These are phyloP conservation scores for Epirrhoe tristata DNA, from an alignment of 2,888 invertebrate species.

Conservation along the genomic window DNA sequence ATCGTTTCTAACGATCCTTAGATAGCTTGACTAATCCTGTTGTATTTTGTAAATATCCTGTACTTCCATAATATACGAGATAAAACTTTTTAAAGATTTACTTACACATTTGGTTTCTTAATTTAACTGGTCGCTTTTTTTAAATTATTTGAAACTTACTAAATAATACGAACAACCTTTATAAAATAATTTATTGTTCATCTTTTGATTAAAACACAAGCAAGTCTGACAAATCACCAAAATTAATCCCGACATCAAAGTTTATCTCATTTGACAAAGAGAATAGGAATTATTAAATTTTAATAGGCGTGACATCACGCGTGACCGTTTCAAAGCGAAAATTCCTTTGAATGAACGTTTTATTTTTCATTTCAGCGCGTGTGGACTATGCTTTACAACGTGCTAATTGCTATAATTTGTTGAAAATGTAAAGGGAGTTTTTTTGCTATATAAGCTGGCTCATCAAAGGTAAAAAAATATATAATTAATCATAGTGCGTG, in stretches of 20 bases:
- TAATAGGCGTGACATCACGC: constrained; percentile 60
- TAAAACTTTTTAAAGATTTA: too few relatives aligned
- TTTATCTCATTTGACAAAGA: constrained; percentile 59
- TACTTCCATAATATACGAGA: too few relatives aligned
- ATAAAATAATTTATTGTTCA: constrained; percentile 14
- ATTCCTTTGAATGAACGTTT: constrained; percentile 64
- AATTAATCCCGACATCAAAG: constrained; percentile 47
- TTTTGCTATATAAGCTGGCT: background rate
- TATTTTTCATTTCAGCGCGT: constrained; percentile 54
- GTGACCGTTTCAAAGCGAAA: constrained; percentile 68
- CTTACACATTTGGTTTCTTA: too few relatives aligned
- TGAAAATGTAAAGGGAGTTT: constrained; percentile 30
- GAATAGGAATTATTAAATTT: constrained; percentile 66
- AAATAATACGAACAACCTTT: too few relatives aligned
- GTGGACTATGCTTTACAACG: constrained; percentile 48
- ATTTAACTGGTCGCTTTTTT: too few relatives aligned
- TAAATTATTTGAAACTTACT: too few relatives aligned
- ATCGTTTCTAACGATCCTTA: too few relatives aligned
- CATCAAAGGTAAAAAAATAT: too few relatives aligned
- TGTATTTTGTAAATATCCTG: too few relatives aligned
- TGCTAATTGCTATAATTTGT: constrained; percentile 53
- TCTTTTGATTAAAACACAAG: constrained; percentile 24
- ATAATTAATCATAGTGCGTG: too few relatives aligned
- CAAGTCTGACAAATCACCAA: constrained; percentile 37
- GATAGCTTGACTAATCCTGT: too few relatives aligned